Evolutionary conservation across 2,113 vertebrate genomes (phyloP), one percentile per base, ranked within the genome.

Genomic region (Notarius lentiginosus): DNA sequence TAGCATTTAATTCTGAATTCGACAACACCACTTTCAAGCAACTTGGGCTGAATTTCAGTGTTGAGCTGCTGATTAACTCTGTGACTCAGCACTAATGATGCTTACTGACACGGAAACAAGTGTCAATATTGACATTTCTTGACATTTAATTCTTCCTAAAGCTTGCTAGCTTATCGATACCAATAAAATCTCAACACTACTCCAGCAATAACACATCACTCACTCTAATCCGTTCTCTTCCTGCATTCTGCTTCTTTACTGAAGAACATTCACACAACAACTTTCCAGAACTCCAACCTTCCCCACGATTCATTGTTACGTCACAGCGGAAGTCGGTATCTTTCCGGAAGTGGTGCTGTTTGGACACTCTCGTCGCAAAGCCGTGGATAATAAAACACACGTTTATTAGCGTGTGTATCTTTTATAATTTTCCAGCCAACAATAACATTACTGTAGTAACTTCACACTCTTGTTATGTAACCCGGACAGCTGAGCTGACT

Each of bases 171-270:
- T 8, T 60, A 8, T 30, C 20, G 41, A 41, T 41, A 41, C 41
- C 41, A 41, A 41, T 41, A 4, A 41, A 41, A 41, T 3, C 41
- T 41, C 41, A 41, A 41, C 0, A 41, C 41, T 41, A 41, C 4
- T 41, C 2, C 30, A 49, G 49, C 18, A 73, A 49, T 41, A 75
- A 75, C 30, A 27, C 14, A 5, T 15, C 80, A 94, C 95, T 95
- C 58, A 96, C 95, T 93, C 93, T 24, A 92, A 85, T 76, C 95
- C 94, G 92, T 91, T 89, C 18, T 95, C 94, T 92, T 83, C 91
- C 47, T 94, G 94, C 68, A 94, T 89, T 7, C 88, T 66, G 72
- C 65, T 60, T 49, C 90, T 84, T 7, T 86, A 34, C 41, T 41
- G 41, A 41, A 41, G 0, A 41, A 41, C 41, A 41, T 41, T 41